Percentiles rank a stretch among this genome's conserved stretches.
These are phyloP conservation scores for Meda fulgida DNA, from an alignment of 2,797 vertebrate species.

Conservation along the genomic window DNA sequence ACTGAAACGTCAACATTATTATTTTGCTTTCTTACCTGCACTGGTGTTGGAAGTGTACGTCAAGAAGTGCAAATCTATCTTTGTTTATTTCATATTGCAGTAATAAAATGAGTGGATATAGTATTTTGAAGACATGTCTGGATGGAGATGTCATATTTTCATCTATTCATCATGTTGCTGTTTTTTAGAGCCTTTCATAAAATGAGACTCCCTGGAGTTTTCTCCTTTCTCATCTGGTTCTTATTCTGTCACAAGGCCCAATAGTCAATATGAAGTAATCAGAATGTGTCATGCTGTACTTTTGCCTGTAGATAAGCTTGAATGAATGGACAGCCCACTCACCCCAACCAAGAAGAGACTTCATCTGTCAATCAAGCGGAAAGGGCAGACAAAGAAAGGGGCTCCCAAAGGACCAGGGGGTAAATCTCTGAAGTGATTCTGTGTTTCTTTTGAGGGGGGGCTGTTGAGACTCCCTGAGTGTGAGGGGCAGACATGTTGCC, in stretches of 20 bases:
- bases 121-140: conserved; percentile 32
- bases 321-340: conserved; percentile 68
- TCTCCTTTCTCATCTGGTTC: conserved; percentile 24
- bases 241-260: conserved; percentile 48
- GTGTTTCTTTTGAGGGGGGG: neutral
- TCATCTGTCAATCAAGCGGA: conserved; percentile 51
- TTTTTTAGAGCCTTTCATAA: conserved; percentile 39
- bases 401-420: conserved; percentile 8
- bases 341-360: conserved; percentile 26
- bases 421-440: conserved; percentile 43
- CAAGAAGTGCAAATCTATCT: neutral
- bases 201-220: conserved; percentile 27
- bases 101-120: conserved; percentile 15
- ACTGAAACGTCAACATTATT: neutral
- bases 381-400: conserved; percentile 41
- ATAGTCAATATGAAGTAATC: conserved; percentile 79
- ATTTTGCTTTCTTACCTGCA: neutral
- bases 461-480: conserved; percentile 8
- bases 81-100: conserved; percentile 7
- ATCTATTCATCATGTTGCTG: conserved; percentile 25
- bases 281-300: conserved; percentile 74
- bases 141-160: conserved; percentile 40
- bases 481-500: conserved; percentile 25
- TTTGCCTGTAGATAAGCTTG: conserved; percentile 73
- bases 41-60: neutral